Conservation (phyloP, 1,140 invertebrate species). For the Drosophila sucinea region DNA sequence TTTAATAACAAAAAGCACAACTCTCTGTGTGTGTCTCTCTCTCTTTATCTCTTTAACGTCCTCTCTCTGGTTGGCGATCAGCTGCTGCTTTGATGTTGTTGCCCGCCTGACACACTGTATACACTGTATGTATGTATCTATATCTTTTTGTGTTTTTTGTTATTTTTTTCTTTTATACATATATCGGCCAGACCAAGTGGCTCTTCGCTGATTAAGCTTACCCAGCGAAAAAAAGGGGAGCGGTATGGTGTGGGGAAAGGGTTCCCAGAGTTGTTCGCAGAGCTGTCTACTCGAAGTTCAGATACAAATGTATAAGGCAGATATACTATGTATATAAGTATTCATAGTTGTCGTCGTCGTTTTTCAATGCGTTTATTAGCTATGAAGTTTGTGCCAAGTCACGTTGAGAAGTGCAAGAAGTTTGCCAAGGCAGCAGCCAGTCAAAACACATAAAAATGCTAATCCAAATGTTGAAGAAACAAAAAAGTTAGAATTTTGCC, state of each 20-base stretch:
- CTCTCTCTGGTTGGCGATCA: slow-evolving; percentile 57
- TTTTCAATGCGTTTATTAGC: slow-evolving; percentile 33
- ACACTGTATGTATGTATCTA: not conserved
- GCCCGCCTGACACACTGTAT: slow-evolving; percentile 69
- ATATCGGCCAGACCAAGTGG: slow-evolving; percentile 67
- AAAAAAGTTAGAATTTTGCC: slow-evolving; percentile 37
- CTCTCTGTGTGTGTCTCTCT: slow-evolving; percentile 17
- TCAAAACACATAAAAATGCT: slow-evolving; percentile 62
- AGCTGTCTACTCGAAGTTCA: slow-evolving; percentile 54
- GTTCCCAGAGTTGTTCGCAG: slow-evolving; percentile 29
- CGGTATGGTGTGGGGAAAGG: slow-evolving; percentile 7
- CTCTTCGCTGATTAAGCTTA: slow-evolving; percentile 59
- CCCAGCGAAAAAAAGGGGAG: slow-evolving; percentile 40
- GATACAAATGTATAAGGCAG: slow-evolving; percentile 32
- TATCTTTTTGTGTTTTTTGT: slow-evolving; percentile 26
- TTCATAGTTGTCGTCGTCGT: slow-evolving; percentile 11
- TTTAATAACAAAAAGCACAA: slow-evolving; percentile 67
- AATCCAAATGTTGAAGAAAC: slow-evolving; percentile 35
- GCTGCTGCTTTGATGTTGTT: slow-evolving; percentile 67
- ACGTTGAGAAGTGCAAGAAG: slow-evolving; percentile 45
- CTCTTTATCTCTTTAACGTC: slow-evolving; percentile 21
- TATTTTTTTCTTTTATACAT: slow-evolving; percentile 58
- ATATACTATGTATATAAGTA: slow-evolving; percentile 21
- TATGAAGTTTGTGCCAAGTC: slow-evolving; percentile 60
- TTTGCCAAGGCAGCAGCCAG: slow-evolving; percentile 39